A percentile compares a stretch with the other conserved stretches of the same genome.
Conservation (phyloP, 2,113 vertebrate species). For the Aldabrachelys gigantea region DNA sequence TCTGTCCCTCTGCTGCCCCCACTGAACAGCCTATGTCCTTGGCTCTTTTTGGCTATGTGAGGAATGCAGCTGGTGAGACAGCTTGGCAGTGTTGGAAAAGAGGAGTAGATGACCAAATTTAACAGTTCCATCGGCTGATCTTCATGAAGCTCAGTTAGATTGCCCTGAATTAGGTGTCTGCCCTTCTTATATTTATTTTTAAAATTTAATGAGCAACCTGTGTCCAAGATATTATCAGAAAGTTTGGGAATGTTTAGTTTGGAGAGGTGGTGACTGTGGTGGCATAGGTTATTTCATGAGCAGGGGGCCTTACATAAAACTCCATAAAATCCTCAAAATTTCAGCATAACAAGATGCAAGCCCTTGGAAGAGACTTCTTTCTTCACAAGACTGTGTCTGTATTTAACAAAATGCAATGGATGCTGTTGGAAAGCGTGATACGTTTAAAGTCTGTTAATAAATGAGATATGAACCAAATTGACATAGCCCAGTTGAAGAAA, state of each 20-base stretch:
- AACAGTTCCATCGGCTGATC: neutral
- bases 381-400: neutral
- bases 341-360: neutral
- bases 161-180: neutral
- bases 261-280: neutral
- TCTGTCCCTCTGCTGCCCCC: neutral
- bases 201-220: neutral
- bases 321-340: too few species aligned
- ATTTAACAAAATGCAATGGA: neutral
- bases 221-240: neutral
- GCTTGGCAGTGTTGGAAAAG: neutral
- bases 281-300: too few species aligned
- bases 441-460: neutral
- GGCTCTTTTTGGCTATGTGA: rapidly evolving
- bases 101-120: neutral
- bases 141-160: neutral
- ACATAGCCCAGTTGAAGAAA: neutral
- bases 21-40: neutral
- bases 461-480: neutral
- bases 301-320: too few species aligned
- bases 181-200: neutral
- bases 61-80: neutral
- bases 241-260: neutral
- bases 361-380: neutral
- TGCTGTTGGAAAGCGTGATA: neutral